These are phyloP conservation scores for Taphrorychus bicolor DNA, from an alignment of 2,888 invertebrate genomes.

Conservation along the genomic window DNA sequence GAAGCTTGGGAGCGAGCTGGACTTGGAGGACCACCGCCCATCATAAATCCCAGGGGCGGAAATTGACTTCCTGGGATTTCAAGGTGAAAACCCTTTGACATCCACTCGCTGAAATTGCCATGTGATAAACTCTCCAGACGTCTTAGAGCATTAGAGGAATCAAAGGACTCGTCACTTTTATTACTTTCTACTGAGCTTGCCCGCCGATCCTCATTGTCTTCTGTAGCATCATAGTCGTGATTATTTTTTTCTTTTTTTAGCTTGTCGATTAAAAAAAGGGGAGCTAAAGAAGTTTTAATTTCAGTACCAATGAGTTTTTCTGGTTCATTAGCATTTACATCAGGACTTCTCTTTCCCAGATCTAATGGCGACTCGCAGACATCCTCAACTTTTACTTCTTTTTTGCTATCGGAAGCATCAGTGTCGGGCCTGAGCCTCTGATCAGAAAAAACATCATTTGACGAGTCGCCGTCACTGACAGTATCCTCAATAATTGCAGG, in stretches of 20 bases:
- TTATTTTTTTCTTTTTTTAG: conserved; percentile 57
- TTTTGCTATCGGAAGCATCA: conserved; percentile 44
- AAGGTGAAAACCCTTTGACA: conserved; percentile 58
- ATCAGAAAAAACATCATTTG: conserved; percentile 62
- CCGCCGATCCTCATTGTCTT: conserved; percentile 59
- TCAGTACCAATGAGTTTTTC: conserved; percentile 53
- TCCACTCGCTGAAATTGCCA: conserved; percentile 72
- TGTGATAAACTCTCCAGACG: conserved; percentile 82
- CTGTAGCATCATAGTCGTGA: conserved; percentile 51
- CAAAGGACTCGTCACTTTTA: conserved; percentile 67
- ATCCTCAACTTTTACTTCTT: conserved; percentile 43
- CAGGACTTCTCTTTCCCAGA: conserved; percentile 60
- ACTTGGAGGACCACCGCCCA: conserved; percentile 66
- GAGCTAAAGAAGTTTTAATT: conserved; percentile 59
- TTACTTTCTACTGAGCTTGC: conserved; percentile 65
- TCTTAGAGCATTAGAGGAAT: conserved; percentile 74
- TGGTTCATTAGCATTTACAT: conserved; percentile 59
- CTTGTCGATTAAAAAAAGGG: conserved; percentile 58
- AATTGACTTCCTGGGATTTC: conserved; percentile 58
- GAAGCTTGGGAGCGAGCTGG: conserved; percentile 69
- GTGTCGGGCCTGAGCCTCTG: conserved; percentile 44
- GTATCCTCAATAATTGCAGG: conserved; percentile 64
- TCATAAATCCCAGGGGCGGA: conserved; percentile 61
- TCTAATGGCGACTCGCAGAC: conserved; percentile 56
- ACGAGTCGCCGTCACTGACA: conserved; percentile 67